Evolutionary conservation across 2,113 vertebrate genomes (phyloP).

Genomic region (Malurus melanocephalus): DNA sequence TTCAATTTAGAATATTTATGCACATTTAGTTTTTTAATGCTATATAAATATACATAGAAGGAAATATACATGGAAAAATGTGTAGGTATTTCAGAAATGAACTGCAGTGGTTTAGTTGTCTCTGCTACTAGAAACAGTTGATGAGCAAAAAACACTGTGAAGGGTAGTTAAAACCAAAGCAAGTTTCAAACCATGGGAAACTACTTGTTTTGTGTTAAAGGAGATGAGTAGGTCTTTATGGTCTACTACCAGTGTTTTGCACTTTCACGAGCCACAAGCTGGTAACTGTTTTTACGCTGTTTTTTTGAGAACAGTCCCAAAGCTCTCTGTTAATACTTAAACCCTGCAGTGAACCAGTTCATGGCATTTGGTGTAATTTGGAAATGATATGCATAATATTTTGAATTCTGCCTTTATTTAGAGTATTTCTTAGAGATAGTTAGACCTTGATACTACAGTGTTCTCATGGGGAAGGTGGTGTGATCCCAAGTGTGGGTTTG

Average conservation of each 20-base stretch:
- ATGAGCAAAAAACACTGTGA: not conserved
- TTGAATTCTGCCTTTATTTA: not conserved
- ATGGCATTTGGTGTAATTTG: not conserved
- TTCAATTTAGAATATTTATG: not conserved
- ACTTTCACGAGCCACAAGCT: not conserved
- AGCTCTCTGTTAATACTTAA: not conserved
- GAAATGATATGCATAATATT: not conserved
- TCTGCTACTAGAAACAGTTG: not conserved
- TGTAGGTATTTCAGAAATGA: not conserved
- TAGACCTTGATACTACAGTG: fast-evolving
- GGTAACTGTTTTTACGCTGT: fast-evolving
- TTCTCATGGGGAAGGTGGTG: not conserved
- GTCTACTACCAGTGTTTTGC: not conserved
- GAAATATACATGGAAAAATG: not conserved
- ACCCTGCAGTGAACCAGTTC: not conserved
- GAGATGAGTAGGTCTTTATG: not conserved
- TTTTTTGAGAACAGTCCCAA: not conserved
- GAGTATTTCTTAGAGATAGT: not conserved
- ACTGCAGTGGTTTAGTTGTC: not conserved
- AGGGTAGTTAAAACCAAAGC: not conserved
- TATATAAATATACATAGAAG: not conserved
- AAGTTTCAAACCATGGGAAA: not conserved
- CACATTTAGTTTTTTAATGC: not conserved
- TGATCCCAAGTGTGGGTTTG: fast-evolving
- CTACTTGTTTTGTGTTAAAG: not conserved